These are phyloP conservation scores for Arrhopalites spinosus DNA, from an alignment of 2,888 invertebrate genomes.

Conservation along the genomic window DNA sequence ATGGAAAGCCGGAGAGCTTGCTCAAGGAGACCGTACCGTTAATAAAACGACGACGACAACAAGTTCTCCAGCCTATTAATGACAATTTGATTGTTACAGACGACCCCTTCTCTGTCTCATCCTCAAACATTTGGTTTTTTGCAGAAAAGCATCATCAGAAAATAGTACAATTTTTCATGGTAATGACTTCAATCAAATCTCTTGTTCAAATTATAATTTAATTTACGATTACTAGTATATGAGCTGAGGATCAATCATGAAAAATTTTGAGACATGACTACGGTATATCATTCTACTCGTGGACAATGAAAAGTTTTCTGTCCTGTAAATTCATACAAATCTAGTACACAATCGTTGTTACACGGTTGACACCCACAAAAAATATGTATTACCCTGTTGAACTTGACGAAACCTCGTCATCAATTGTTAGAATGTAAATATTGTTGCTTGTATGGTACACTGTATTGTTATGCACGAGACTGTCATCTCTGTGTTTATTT, in stretches of 20 bases:
- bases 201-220: not conserved
- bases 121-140: not conserved
- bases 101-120: not conserved
- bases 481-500: not conserved
- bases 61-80: conserved; percentile 16
- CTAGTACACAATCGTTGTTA: not conserved
- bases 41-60: conserved; percentile 23
- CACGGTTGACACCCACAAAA: not conserved
- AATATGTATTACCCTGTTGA: not conserved
- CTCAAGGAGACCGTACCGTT: conserved; percentile 69
- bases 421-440: not conserved
- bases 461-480: not conserved
- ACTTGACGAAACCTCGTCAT: not conserved
- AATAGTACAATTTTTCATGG: not conserved
- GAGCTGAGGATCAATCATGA: not conserved
- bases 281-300: not conserved
- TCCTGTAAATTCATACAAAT: not conserved
- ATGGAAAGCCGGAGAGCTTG: conserved; percentile 69
- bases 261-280: not conserved
- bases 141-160: no score
- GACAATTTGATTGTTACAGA: not conserved
- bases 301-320: not conserved
- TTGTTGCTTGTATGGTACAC: not conserved
- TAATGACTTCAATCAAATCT: not conserved
- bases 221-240: not conserved